These are phyloP conservation scores for Catocala sponsa DNA, from an alignment of 2,888 invertebrate genomes.

Conservation along the genomic window DNA sequence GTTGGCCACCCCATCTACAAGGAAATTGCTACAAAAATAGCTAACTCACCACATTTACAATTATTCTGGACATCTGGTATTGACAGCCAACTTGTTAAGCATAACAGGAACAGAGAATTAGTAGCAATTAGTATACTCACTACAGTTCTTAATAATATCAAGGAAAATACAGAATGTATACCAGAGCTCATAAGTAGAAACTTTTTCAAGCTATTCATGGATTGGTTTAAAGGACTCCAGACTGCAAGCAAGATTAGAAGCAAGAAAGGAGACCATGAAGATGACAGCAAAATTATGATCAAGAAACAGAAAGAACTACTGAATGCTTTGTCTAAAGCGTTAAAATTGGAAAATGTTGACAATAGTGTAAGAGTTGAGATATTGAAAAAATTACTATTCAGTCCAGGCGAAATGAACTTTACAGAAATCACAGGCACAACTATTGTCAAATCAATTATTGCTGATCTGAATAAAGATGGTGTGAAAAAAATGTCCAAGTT, in stretches of 20 bases:
- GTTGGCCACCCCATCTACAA: conserved; percentile 90
- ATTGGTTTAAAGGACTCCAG: conserved; percentile 89
- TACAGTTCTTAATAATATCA: conserved; percentile 83
- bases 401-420: conserved; percentile 92
- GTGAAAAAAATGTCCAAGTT: conserved; percentile 89
- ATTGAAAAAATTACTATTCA: conserved; percentile 89
- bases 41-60: conserved; percentile 81
- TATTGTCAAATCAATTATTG: conserved; percentile 89
- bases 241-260: conserved; percentile 88
- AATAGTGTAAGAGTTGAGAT: conserved; percentile 87
- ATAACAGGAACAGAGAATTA: conserved; percentile 88
- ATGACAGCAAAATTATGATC: conserved; percentile 85
- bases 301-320: conserved; percentile 87
- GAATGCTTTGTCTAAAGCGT: conserved; percentile 79
- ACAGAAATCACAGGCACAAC: conserved; percentile 91
- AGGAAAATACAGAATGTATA: conserved; percentile 79
- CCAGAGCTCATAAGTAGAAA: conserved; percentile 89
- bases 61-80: conserved; percentile 88
- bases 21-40: conserved; percentile 86
- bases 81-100: conserved; percentile 76
- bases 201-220: conserved; percentile 90
- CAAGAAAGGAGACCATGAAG: conserved; percentile 78
- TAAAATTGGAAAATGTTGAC: conserved; percentile 82
- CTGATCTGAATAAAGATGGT: conserved; percentile 87
- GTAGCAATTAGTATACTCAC: conserved; percentile 88